phyloP scores from a whole-genome alignment of 1,140 invertebrate species.

The Drosophila miranda region DNA sequence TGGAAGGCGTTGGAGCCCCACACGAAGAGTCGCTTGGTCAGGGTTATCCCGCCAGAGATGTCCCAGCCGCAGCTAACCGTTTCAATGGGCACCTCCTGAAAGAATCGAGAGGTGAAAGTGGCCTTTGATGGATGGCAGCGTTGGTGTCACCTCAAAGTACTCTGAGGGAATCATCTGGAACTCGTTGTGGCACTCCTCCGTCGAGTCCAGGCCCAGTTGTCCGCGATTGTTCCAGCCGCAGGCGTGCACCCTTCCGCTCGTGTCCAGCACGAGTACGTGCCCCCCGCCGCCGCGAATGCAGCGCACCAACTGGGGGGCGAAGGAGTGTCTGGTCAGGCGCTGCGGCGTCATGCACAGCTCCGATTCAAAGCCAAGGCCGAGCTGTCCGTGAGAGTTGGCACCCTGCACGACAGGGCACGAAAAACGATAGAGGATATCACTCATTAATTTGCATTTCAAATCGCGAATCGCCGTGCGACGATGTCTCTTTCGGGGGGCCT shows the following conservation, averaged over 20 bases:
- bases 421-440: constrained; percentile 57
- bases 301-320: constrained; percentile 83
- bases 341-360: constrained; percentile 87
- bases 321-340: constrained; percentile 83
- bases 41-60: constrained; percentile 86
- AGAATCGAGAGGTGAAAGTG: background rate
- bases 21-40: constrained; percentile 86
- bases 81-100: constrained; percentile 83
- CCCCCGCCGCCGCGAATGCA: constrained; percentile 89
- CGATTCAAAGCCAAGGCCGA: constrained; percentile 86
- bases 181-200: constrained; percentile 65
- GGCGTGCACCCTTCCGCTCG: constrained; percentile 87
- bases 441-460: constrained; percentile 80
- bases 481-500: constrained; percentile 37
- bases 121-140: background rate
- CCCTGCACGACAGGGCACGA: constrained; percentile 84
- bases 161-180: constrained; percentile 68
- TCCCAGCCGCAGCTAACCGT: constrained; percentile 89
- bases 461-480: constrained; percentile 41
- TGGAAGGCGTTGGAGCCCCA: constrained; percentile 91
- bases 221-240: constrained; percentile 95
- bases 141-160: constrained; percentile 59
- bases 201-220: constrained; percentile 86
- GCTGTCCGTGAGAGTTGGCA: constrained; percentile 92
- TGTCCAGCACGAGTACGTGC: constrained; percentile 88